These are phyloP conservation scores for Acronicta alni DNA, from an alignment of 2,888 invertebrate species.

Conservation along the genomic window DNA sequence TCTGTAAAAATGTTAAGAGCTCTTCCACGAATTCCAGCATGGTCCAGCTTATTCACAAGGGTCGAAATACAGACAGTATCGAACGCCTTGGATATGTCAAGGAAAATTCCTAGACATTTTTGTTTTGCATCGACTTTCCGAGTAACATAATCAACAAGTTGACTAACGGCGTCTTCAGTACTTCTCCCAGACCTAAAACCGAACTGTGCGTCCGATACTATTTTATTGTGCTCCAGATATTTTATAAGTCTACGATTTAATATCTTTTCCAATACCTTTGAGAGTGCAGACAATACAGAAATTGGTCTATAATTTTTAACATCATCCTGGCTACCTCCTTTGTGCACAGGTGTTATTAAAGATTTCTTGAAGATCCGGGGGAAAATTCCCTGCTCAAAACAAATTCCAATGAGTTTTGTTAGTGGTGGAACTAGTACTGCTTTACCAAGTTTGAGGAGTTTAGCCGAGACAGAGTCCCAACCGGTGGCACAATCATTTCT, in stretches of 20 bases:
- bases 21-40: not conserved
- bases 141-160: not conserved
- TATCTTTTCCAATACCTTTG: not conserved
- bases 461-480: not conserved
- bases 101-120: not conserved
- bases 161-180: not conserved
- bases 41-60: not conserved
- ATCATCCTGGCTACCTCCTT: not conserved
- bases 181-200: not conserved
- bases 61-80: too few relatives aligned
- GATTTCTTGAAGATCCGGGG: not conserved
- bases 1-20: not conserved
- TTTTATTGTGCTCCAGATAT: not conserved
- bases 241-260: not conserved
- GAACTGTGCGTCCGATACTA: not conserved
- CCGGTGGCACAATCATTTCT: not conserved
- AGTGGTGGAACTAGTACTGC: not conserved
- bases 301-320: not conserved
- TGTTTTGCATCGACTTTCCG: not conserved
- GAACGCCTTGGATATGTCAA: too few relatives aligned
- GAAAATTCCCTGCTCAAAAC: not conserved
- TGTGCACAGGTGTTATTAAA: not conserved
- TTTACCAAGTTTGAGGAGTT: not conserved
- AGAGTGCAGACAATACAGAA: not conserved
- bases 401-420: not conserved